Conservation (phyloP, 2,113 vertebrate genomes). For the Microcebus tavaratra region DNA sequence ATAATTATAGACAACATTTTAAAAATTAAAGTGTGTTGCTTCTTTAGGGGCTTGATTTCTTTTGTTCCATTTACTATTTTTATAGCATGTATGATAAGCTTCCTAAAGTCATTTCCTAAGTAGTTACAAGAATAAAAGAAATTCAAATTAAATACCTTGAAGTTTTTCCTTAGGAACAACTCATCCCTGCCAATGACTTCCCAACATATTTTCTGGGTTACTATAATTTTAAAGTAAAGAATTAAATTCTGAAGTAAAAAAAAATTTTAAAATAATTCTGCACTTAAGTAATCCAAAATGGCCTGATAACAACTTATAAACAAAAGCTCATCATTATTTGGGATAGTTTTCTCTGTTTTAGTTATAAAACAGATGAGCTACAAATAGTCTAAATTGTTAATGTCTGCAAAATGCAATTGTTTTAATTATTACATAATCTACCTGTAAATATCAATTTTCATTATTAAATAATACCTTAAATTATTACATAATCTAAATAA, state of each 20-base stretch:
- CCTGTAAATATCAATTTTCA: background rate
- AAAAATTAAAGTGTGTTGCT: conserved; percentile 35
- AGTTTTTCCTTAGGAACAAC: conserved; percentile 37
- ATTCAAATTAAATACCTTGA: conserved; percentile 57
- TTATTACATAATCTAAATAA: background rate
- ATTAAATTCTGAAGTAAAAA: conserved; percentile 1
- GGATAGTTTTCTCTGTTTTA: background rate
- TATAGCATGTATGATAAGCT: background rate
- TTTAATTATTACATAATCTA: conserved; percentile 32
- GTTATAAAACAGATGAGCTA: background rate
- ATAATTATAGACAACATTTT: conserved; percentile 34
- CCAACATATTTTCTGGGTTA: background rate
- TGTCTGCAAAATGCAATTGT: background rate
- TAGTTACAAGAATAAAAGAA: conserved; percentile 54
- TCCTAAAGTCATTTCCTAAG: conserved; percentile 37
- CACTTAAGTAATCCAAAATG: conserved; percentile 25
- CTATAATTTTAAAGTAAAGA: conserved; percentile 40
- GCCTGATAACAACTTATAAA: background rate
- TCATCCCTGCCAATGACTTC: background rate
- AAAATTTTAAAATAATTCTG: conserved; percentile 2
- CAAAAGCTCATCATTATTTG: background rate
- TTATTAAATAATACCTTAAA: conserved; percentile 2
- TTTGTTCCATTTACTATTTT: conserved; percentile 54
- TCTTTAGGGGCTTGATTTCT: conserved; percentile 44
- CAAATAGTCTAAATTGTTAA: conserved; percentile 19